Conservation (phyloP, 1,140 invertebrate genomes). For the Laodelphax striatellus region DNA sequence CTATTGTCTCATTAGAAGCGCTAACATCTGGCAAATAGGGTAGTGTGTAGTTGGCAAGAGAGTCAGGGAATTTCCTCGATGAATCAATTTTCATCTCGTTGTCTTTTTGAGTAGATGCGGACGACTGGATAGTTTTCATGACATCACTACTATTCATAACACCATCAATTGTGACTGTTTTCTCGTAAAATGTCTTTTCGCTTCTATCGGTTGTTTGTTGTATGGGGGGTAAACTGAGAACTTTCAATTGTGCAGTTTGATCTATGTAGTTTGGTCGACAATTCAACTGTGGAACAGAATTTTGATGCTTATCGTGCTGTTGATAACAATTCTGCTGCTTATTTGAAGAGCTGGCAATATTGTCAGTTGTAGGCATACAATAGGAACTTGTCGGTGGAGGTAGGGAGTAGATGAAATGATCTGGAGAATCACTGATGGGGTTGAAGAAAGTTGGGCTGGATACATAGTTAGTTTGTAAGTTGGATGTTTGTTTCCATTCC, state of each 20-base stretch:
- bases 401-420: conserved; percentile 4
- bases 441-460: conserved; percentile 8
- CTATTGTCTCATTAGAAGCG: neutral
- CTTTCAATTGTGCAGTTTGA: neutral
- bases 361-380: neutral
- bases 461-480: conserved; percentile 6
- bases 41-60: neutral
- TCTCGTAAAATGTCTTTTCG: neutral
- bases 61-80: neutral
- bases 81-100: neutral
- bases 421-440: conserved; percentile 6
- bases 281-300: neutral
- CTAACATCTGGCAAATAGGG: neutral
- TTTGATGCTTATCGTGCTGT: neutral
- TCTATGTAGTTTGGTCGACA: conserved; percentile 1
- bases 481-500: conserved; percentile 6
- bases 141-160: neutral
- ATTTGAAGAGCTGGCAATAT: neutral
- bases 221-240: neutral
- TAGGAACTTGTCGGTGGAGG: conserved; percentile 1
- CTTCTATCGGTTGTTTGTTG: neutral
- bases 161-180: neutral
- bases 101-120: neutral
- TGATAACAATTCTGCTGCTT: neutral
- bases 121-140: neutral